Conservation (phyloP, 2,797 vertebrate genomes). For the Tragelaphus eurycerus region DNA sequence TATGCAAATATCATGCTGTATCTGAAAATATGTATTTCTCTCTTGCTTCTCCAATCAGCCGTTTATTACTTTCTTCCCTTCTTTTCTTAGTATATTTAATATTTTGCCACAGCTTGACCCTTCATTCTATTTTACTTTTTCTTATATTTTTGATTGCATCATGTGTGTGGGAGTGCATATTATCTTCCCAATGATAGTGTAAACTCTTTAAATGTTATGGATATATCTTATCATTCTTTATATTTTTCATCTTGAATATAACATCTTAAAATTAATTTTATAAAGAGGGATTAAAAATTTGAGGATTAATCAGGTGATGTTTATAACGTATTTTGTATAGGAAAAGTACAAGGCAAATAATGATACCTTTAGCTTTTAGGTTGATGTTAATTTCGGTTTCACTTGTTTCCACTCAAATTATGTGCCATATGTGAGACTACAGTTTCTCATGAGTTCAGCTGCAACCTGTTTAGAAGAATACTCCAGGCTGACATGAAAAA, state of each 20-base stretch:
- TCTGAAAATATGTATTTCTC: not conserved
- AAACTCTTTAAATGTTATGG: not conserved
- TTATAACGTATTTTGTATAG: not conserved
- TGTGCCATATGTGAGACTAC: conserved; percentile 51
- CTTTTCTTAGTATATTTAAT: not conserved
- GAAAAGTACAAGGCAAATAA: not conserved
- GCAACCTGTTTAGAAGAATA: conserved; percentile 2
- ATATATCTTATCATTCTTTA: not conserved
- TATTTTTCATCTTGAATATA: not conserved
- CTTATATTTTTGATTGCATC: not conserved
- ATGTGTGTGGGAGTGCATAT: not conserved
- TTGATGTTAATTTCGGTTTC: conserved; percentile 32
- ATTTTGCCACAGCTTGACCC: not conserved
- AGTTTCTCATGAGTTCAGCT: conserved; percentile 59
- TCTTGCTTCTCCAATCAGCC: not conserved
- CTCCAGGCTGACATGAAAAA: conserved; percentile 46
- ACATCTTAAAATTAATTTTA: not conserved
- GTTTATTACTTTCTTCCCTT: not conserved
- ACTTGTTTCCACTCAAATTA: conserved; percentile 6
- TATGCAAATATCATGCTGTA: not conserved
- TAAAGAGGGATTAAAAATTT: conserved; percentile 2
- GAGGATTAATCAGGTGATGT: not conserved
- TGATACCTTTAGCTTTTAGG: not conserved
- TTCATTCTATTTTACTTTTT: not conserved
- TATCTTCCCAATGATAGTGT: not conserved